Base-by-base conservation (phyloP, 2,888 invertebrate genomes). In the Phymatocera aterrima region DNA sequence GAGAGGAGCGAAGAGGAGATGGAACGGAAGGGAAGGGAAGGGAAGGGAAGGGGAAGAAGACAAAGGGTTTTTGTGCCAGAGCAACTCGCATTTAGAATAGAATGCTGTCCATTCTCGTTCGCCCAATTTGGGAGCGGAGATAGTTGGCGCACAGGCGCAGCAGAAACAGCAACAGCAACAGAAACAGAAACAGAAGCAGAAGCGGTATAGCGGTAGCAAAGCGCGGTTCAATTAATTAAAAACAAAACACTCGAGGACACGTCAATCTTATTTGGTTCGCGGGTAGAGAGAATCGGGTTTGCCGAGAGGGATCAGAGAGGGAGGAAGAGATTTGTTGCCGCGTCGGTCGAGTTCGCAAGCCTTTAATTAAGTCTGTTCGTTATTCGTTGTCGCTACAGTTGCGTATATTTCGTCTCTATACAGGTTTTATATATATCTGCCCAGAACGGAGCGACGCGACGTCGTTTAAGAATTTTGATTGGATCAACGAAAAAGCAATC, bases 261-360 rank as follows among this genome's bases (percentile, higher is more conserved):
- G 87, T 88, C 87, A 88, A 88, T 88, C 88, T 88, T 87, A 87
- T 87, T 87, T 85, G 84, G 85, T 84, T 85, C 81, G 81, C 82
- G 34, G 28, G 72, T 21, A 28, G 24, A 28, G 3, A 46, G 10
- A 51, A 72, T 72, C 72, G 51, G 72, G 46, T 68, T 72, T 51
- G 54, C 12, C 21, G 48, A n/a, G 15, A 43, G 34, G 4, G 64
- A 79, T 60, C 28, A 70, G 70, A 28, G 46, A 74, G 80, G 80
- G 81, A 80, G 81, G 82, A 83, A 82, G 83, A 85, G 84, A 85
- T 85, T 86, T 85, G 85, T 86, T 87, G 81, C 85, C 82, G 82
- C 78, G 46, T 77, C 81, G 81, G 82, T 82, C 79, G 83, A 85
- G 82, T 46, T 86, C 84, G 82, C 84, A 84, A 87, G 82, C 85